Conservation (phyloP, 1,140 invertebrate species). For the Gonioctena quinquepunctata region DNA sequence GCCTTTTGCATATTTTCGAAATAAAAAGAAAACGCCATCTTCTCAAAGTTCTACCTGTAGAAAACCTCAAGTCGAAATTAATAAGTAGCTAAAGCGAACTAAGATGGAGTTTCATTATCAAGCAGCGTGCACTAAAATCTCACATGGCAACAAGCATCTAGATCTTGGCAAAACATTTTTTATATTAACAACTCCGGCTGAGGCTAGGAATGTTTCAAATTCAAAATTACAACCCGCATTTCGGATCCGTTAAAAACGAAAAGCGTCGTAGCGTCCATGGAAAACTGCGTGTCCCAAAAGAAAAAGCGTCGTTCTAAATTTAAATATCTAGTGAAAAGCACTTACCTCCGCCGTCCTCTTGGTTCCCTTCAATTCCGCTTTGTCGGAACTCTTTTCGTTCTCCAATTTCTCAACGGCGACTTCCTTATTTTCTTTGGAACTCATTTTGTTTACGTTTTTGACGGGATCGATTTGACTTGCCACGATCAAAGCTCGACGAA, state of each 20-base stretch:
- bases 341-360: conserved; percentile 87
- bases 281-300: not conserved
- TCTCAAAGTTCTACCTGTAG: too few species aligned
- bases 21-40: too few species aligned
- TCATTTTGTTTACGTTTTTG: conserved; percentile 70
- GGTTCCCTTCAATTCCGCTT: conserved; percentile 82
- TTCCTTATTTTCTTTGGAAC: conserved; percentile 83
- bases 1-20: not conserved
- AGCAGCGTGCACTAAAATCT: conserved; percentile 15
- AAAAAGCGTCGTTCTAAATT: not conserved
- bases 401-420: conserved; percentile 80
- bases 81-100: not conserved
- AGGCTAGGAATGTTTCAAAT: too few species aligned
- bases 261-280: not conserved
- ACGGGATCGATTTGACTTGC: conserved; percentile 55
- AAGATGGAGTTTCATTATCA: not conserved
- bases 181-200: too few species aligned
- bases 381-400: conserved; percentile 74
- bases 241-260: too few species aligned
- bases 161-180: too few species aligned
- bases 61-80: not conserved
- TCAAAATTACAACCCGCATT: too few species aligned
- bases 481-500: conserved; percentile 61
- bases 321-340: conserved; percentile 42
- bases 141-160: conserved; percentile 43